Percentiles rank a stretch among this genome's conserved stretches.
Evolutionary conservation across 2,113 vertebrate species (phyloP).

Genomic region (Ailuropoda melanoleuca): DNA sequence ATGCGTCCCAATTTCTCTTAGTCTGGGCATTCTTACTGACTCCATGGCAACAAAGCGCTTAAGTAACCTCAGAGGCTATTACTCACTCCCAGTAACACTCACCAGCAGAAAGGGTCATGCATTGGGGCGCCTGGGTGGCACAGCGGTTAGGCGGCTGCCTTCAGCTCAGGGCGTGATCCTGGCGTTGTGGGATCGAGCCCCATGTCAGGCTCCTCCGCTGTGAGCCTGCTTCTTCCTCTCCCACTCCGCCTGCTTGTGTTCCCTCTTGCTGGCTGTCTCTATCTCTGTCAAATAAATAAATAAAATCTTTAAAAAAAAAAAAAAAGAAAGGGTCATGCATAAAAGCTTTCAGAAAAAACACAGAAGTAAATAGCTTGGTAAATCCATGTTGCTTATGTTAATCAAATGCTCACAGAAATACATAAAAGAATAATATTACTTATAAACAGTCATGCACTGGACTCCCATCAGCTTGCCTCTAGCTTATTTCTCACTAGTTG

Average conservation of each 20-base stretch:
- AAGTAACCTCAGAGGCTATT: background rate
- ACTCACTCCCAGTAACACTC: background rate
- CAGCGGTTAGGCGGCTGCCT: too few species aligned
- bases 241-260: too few species aligned
- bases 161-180: too few species aligned
- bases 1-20: background rate
- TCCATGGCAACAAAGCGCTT: conserved; percentile 10
- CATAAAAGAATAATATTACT: background rate
- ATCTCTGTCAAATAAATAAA: too few species aligned
- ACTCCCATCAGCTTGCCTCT: background rate
- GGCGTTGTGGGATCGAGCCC: too few species aligned
- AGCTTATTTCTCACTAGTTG: background rate
- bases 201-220: too few species aligned
- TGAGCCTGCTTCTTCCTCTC: too few species aligned
- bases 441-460: background rate
- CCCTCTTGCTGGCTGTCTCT: too few species aligned
- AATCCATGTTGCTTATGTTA: background rate
- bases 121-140: too few species aligned
- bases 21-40: background rate
- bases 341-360: background rate
- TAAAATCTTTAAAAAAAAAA: too few species aligned
- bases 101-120: background rate
- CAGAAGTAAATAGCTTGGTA: background rate
- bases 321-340: background rate
- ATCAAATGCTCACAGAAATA: background rate